phyloP scores from a whole-genome alignment of 2,888 invertebrate species.

The Phalera bucephala region DNA sequence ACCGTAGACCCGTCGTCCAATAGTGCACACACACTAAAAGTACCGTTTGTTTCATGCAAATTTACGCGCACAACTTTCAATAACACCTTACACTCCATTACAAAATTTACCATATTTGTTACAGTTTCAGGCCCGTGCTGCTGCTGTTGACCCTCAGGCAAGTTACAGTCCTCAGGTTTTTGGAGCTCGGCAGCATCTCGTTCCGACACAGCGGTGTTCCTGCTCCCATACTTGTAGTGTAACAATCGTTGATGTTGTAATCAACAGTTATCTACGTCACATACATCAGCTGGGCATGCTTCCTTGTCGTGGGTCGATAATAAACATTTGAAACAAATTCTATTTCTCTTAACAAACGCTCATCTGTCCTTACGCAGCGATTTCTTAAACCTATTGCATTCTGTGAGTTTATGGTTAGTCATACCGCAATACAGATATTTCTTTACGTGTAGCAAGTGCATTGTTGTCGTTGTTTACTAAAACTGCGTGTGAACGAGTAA shows the following conservation, averaged over 20 bases:
- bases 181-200: neutral
- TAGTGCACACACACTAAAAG: constrained; percentile 14
- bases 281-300: neutral
- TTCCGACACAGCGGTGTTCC: neutral
- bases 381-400: constrained; percentile 20
- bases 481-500: neutral
- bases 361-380: constrained; percentile 19
- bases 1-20: constrained; percentile 33
- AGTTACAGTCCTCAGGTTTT: neutral
- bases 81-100: constrained; percentile 8
- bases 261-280: constrained; percentile 5
- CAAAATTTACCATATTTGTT: constrained; percentile 3
- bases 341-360: neutral
- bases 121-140: constrained; percentile 2
- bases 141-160: too few species aligned
- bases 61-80: constrained; percentile 22
- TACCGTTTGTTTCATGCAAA: constrained; percentile 22
- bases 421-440: constrained; percentile 13
- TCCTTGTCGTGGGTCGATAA: neutral
- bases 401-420: constrained; percentile 9
- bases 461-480: neutral
- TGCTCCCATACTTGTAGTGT: constrained; percentile 5
- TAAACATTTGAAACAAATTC: constrained; percentile 5
- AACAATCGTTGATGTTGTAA: constrained; percentile 15
- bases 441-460: neutral